Evolutionary conservation across 2,797 vertebrate species (phyloP), one percentile per base, ranked within the genome.

Genomic region (Labeo calbasu): DNA sequence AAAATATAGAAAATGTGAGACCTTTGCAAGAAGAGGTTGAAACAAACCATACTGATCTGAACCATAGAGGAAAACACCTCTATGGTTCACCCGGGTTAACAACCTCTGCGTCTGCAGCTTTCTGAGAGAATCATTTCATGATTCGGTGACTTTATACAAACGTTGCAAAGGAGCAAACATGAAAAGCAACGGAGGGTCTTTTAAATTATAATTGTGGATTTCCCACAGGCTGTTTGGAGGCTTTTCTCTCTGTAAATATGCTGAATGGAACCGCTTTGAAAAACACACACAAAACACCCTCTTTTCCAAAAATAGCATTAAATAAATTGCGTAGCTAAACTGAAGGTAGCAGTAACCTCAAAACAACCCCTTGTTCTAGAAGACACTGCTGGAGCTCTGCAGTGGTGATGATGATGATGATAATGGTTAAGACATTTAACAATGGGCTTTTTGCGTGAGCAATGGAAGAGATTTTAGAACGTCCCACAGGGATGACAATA

Each of bases 101-200:
- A 77, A 68, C 76, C 36, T 66, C 14, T 53, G 63, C 2, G 21
- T 82, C 59, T 55, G 40, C 21, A 21, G n/a, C 50, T 83, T 81
- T 75, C 69, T 43, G 46, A 50, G 46, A n/a, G n/a, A 61, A 87
- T 82, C 73, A 77, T 79, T 79, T 82, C 70, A 85, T 75, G 61
- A 84, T 75, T 81, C 77, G 72, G 43, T 72, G 71, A 84, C 86
- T 85, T 88, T 81, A 83, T 65, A 72, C 13, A 63, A 84, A 40
- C 23, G 23, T 36, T 59, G 9, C 0, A 4, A n/a, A 66, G 43
- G 46, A 80, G 59, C 32, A 72, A 72, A 77, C 46, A 79, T 68
- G 57, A 85, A 66, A 81, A 50, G 59, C 48, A 65, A 25, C 13
- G 8, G 61, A 51, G 63, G 10, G 72, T 80, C 71, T 84, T 65